These are phyloP conservation scores for Trichonephila clavata DNA, from an alignment of 1,140 invertebrate genomes.

Conservation along the genomic window DNA sequence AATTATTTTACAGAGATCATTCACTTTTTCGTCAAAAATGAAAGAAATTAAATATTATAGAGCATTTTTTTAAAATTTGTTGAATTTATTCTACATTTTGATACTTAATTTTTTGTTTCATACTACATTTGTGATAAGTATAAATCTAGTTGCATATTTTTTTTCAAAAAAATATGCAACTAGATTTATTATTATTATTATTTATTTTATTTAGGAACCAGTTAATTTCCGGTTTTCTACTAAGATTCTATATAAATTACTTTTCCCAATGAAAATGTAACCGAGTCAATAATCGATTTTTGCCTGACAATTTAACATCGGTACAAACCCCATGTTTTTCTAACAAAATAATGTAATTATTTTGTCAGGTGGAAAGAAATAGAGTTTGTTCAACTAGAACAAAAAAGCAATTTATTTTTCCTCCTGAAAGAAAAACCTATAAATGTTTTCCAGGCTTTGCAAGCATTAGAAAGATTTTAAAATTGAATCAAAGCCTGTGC, in stretches of 20 bases:
- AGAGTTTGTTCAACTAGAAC: slow-evolving; percentile 17
- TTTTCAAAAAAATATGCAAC: too few relatives aligned
- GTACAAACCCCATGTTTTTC: not conserved
- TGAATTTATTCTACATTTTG: too few relatives aligned
- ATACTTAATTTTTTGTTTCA: too few relatives aligned
- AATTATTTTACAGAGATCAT: too few relatives aligned
- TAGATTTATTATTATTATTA: too few relatives aligned
- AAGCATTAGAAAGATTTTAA: slow-evolving; percentile 35
- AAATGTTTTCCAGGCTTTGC: slow-evolving; percentile 6
- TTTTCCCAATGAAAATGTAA: not conserved
- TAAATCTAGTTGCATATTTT: too few relatives aligned
- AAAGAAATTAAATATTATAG: too few relatives aligned
- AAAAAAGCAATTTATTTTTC: slow-evolving; percentile 29
- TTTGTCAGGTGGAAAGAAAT: slow-evolving; percentile 39
- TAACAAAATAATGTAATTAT: slow-evolving; percentile 29
- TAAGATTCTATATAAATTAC: not conserved
- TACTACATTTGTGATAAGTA: too few relatives aligned
- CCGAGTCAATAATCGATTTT: slow-evolving; percentile 13
- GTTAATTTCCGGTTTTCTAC: not conserved
- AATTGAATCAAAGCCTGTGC: slow-evolving; percentile 10
- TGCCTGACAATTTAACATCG: not conserved
- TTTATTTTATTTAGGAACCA: too few relatives aligned
- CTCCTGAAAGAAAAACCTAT: slow-evolving; percentile 12
- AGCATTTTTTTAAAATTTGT: too few relatives aligned
- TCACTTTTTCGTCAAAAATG: too few relatives aligned